Evolutionary conservation across 2,797 vertebrate species (phyloP).

Genomic region (Enteromius thamalakanensis): DNA sequence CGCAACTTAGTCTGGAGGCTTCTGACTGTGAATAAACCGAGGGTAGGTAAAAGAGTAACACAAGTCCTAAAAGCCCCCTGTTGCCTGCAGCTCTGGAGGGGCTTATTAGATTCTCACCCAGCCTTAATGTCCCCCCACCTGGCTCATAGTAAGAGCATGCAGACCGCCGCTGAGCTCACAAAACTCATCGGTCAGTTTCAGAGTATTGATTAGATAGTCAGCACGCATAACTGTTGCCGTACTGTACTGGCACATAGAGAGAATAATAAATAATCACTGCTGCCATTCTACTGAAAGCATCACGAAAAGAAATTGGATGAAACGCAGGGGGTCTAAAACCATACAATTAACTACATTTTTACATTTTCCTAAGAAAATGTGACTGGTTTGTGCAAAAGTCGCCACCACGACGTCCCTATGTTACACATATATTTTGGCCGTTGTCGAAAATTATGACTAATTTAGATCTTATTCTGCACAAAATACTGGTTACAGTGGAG

Average conservation of each 20-base stretch:
- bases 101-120: slow-evolving; percentile 56
- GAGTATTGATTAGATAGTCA: slow-evolving; percentile 39
- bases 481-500: not conserved
- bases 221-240: not conserved
- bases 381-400: not conserved
- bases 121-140: slow-evolving; percentile 49
- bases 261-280: not conserved
- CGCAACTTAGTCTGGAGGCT: slow-evolving; percentile 29
- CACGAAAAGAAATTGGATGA: not conserved
- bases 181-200: slow-evolving; percentile 45
- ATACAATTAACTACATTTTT: not conserved
- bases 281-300: not conserved
- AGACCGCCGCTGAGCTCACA: slow-evolving; percentile 39
- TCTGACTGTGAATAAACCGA: slow-evolving; percentile 33
- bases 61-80: slow-evolving; percentile 43
- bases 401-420: not conserved
- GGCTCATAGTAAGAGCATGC: slow-evolving; percentile 45
- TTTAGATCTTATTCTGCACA: not conserved
- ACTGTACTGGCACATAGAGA: not conserved
- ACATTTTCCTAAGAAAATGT: not conserved
- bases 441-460: not conserved
- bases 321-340: not conserved
- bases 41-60: slow-evolving; percentile 42
- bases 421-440: not conserved
- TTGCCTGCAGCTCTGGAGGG: slow-evolving; percentile 41